Base-by-base conservation (phyloP, 2,888 invertebrate genomes). In the Drosophila infuscata region DNA sequence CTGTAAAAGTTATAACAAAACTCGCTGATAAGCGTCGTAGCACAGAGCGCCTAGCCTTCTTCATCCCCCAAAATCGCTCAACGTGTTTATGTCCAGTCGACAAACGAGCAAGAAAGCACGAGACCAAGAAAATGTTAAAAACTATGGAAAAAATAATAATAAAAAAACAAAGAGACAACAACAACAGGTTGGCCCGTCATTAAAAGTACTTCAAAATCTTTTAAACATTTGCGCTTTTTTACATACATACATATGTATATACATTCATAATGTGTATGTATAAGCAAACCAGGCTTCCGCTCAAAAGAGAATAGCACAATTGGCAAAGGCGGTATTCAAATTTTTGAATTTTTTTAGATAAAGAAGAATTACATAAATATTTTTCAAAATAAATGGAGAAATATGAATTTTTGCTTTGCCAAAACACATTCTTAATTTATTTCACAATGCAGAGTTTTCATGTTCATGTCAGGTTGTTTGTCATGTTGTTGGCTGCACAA, bases 21-120 rank as follows among this genome's bases (percentile, higher is more conserved):
- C 70, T 79, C 81, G 58, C 76, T 57, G 82, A 81, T 82, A 82
- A 79, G 73, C 73, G 79, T 79, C 79, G 64, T 68, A 66, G 20
- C 41, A 43, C 30, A 30, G 30, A 4, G 3, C 49, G 74, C 63
- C 74, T 33, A n/a, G 49, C 58, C 57, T 25, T 46, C 38, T 30
- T 30, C 20, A 20, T 15, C 17, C 36, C 29, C 38, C 25, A 43
- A 46, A 48, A 20, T 30, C 49, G 3, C 33, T 46, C 46, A 46
- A 15, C 15, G 32, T 11, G 20, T 30, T 25, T 60, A 51, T 52
- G 57, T 43, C 36, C 64, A 61, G 53, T 52, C 75, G 48, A 57
- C 58, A 61, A 56, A 29, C 35, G 38, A 15, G 51, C 58, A 36
- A 32, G n/a, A 43, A 60, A 43, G 12, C 46, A 15, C 15, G 4